Conservation (phyloP, 2,888 invertebrate genomes). For the Ctenicera cuprea region DNA sequence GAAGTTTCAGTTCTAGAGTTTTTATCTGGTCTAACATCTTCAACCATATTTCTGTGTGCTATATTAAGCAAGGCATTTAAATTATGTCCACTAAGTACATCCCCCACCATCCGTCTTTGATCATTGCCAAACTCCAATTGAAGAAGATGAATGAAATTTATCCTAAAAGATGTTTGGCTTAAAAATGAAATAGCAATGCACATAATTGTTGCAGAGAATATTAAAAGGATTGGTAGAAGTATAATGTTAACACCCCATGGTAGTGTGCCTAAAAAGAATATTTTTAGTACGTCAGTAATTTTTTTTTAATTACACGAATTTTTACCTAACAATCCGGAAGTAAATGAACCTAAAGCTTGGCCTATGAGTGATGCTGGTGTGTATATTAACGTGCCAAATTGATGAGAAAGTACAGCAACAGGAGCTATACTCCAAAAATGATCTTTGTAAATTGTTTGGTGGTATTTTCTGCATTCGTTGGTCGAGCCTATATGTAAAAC, state of each 20-base stretch:
- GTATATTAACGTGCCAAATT: conserved; percentile 47
- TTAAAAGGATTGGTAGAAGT: conserved; percentile 43
- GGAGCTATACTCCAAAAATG: conserved; percentile 48
- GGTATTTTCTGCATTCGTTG: conserved; percentile 47
- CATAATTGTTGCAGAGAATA: conserved; percentile 45
- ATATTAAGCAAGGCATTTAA: conserved; percentile 37
- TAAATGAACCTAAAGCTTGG: conserved; percentile 42
- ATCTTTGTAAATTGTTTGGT: conserved; percentile 45
- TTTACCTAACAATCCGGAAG: conserved; percentile 46
- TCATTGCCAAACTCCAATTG: conserved; percentile 49
- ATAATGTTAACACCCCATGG: conserved; percentile 48
- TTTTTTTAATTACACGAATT: too few species aligned
- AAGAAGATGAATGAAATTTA: conserved; percentile 46
- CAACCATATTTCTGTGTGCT: conserved; percentile 49
- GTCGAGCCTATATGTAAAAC: conserved; percentile 38
- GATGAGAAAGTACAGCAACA: conserved; percentile 49
- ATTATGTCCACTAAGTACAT: conserved; percentile 43
- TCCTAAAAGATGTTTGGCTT: conserved; percentile 45
- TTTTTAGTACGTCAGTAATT: too few species aligned
- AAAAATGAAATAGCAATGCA: conserved; percentile 49
- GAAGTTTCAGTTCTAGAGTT: conserved; percentile 7
- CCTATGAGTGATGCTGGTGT: conserved; percentile 49
- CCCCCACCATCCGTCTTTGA: conserved; percentile 33
- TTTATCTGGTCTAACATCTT: conserved; percentile 44
- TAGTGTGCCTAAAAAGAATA: conserved; percentile 39